Base-by-base conservation (phyloP, 1,140 invertebrate species). In the Zaprionus taronus region DNA sequence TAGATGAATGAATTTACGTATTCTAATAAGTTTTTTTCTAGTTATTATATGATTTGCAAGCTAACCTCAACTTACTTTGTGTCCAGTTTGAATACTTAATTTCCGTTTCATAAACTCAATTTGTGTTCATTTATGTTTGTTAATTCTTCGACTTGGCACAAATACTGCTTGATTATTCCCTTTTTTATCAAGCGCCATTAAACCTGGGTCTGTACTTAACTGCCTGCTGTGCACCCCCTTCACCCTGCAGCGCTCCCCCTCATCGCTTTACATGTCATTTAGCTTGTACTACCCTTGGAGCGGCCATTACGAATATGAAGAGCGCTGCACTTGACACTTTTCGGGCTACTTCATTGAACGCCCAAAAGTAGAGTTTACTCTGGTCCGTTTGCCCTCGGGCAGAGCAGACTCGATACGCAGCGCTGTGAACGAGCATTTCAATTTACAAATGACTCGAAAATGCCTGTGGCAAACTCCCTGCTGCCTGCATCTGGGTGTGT, bases 311-410 rank as follows among this genome's bases (percentile, higher is more conserved):
- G 56, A 51, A 79, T 81, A 80, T 81, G 65, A 84, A 81, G 79
- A 81, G 76, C 79, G 77, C 80, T 90, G 85, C 86, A 91, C 77
- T 90, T 90, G 85, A 90, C 85, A 90, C 85, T 81, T 82, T 55
- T 60, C 71, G 56, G 61, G 47, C 79, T 62, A 76, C 79, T 86
- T 72, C 68, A 72, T 65, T 75, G 24, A 63, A 70, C 62, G 79
- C 61, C 70, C 78, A 72, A 82, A 84, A 82, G 76, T 69, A 76
- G 60, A 80, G 79, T 81, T 76, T 69, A 69, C 49, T 47, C 63
- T 57, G 14, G 51, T 47, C 41, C n/a, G 7, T n/a, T n/a, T 15
- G 15, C 38, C 15, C 38, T 6, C 38, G 15, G 41, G 7, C 41
- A n/a, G 41, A 47, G 7, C n/a, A 6, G 41, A 5, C 9, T 34